A percentile compares a stretch with the other conserved stretches of the same genome.
These are phyloP conservation scores for Alosa alosa DNA, from an alignment of 2,113 vertebrate genomes.

Conservation along the genomic window DNA sequence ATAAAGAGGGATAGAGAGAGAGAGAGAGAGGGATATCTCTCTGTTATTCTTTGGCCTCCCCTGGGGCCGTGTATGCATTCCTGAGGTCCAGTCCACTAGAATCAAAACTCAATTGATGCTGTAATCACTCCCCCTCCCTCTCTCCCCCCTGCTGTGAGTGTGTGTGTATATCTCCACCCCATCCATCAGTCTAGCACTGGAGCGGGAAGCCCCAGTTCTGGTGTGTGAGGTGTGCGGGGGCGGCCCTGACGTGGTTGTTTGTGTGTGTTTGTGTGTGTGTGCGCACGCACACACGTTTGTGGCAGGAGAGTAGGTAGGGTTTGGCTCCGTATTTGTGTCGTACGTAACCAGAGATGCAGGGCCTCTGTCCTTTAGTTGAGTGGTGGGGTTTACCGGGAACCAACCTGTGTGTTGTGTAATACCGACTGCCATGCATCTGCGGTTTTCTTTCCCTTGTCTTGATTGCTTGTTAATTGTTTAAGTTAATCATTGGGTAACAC, in stretches of 20 bases:
- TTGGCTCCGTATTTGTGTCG: too few species aligned
- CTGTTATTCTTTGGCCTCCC: constrained; percentile 7
- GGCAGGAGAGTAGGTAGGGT: too few species aligned
- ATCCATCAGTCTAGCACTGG: background rate
- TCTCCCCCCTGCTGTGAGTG: background rate
- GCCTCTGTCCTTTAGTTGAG: too few species aligned
- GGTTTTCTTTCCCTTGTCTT: too few species aligned
- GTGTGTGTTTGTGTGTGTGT: background rate
- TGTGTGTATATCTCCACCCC: constrained; percentile 2
- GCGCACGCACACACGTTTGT: too few species aligned
- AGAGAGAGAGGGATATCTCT: background rate
- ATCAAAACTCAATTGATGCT: background rate
- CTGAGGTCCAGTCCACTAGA: background rate
- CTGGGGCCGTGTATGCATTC: background rate
- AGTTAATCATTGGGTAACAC: too few species aligned
- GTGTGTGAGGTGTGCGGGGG: background rate
- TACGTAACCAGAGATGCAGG: too few species aligned
- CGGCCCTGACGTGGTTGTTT: background rate
- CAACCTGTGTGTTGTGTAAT: too few species aligned
- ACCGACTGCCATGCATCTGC: too few species aligned
- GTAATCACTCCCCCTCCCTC: background rate
- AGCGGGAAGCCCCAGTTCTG: background rate
- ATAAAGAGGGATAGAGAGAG: background rate
- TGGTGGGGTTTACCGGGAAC: too few species aligned
- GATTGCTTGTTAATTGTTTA: too few species aligned